Conservation (phyloP, 2,113 vertebrate genomes). For the Calidris pugnax region DNA sequence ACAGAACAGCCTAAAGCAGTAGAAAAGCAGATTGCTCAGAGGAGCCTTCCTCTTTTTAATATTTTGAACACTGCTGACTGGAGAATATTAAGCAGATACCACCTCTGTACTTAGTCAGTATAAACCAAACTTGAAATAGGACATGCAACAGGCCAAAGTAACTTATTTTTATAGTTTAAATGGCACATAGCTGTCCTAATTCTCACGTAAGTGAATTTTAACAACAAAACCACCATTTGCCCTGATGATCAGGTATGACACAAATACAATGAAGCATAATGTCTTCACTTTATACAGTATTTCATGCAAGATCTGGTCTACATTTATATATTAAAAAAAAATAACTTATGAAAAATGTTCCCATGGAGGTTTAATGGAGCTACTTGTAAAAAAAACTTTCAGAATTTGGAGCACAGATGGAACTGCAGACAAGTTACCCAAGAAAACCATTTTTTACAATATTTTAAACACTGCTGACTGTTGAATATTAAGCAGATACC, state of each 20-base stretch:
- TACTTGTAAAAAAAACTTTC: neutral
- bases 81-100: neutral
- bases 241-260: neutral
- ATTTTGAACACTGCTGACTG: neutral
- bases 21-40: neutral
- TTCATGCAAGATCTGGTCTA: neutral
- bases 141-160: neutral
- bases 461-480: neutral
- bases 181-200: neutral
- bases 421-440: neutral
- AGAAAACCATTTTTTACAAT: neutral
- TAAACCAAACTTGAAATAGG: neutral
- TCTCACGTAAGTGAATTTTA: neutral
- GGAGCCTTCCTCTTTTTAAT: neutral
- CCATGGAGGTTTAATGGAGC: neutral
- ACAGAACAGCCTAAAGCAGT: neutral
- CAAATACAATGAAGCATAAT: neutral
- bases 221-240: neutral
- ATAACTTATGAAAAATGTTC: neutral
- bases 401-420: neutral
- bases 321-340: neutral
- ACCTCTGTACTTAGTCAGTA: neutral
- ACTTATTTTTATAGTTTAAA: neutral
- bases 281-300: neutral
- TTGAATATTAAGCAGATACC: neutral